Evolutionary conservation across 1,140 invertebrate species (phyloP), one percentile per base, ranked within the genome.

Genomic region (Aphaenogaster ashmeadi): DNA sequence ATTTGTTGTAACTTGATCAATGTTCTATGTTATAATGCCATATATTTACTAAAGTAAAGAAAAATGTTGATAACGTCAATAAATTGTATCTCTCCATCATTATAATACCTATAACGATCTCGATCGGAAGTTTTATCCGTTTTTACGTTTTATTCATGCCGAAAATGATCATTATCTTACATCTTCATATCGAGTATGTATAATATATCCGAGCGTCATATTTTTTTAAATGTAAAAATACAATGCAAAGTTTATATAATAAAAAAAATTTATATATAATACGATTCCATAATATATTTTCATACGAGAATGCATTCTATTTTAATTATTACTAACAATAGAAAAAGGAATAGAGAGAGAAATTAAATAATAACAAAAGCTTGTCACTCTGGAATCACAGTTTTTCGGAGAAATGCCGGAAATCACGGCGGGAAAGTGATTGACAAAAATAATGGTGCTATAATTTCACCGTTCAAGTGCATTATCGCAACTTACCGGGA

Each of bases 401-500:
- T 60, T 77, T 44, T 62, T 0, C 33, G 33, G 27, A 50, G 9
- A 38, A n/a, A 27, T 6, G 13, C 7, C 54, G 36, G 13, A 13
- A 27, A 71, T 52, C 4, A n/a, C 9, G 8, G n/a, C 36, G 18
- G 36, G 11, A 4, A 21, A 58, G n/a, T 58, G 18, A 21, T 21
- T 60, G 27, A 56, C 44, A 60, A 83, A 74, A 74, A 54, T 41
- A 50, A 74, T 50, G 33, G 13, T 27, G 33, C 44, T 11, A 38
- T 50, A 60, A 58, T 58, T 62, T 33, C 9, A 2, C 11, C n/a
- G 41, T 21, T 54, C 52, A 56, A 21, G 54, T 58, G 58, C n/a
- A 87, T 80, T 64, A 81, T 84, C 54, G 80, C 79, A 89, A 27
- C 91, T 91, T 95, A 98, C 97, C 92, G 97, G 97, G 96, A 98